phyloP scores from a whole-genome alignment of 2,888 invertebrate genomes.

The Tetanocera ferruginea region DNA sequence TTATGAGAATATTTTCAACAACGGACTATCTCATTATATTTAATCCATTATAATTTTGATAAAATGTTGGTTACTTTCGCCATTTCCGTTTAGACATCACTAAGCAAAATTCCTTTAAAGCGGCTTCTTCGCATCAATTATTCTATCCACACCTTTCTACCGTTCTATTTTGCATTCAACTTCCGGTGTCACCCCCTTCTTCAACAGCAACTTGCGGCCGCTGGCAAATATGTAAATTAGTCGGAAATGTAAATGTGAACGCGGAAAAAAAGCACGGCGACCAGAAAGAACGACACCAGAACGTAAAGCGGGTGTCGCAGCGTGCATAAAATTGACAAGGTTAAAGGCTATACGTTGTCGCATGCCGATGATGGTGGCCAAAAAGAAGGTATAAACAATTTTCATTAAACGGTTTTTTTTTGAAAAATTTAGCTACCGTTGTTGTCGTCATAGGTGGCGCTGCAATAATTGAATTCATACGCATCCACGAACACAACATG shows the following conservation, averaged over 20 bases:
- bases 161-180: not conserved
- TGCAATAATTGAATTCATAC: slow-evolving; percentile 68
- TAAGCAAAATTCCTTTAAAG: not conserved
- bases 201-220: slow-evolving; percentile 23
- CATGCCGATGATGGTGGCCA: slow-evolving; percentile 27
- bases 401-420: slow-evolving; percentile 51
- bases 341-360: slow-evolving; percentile 45
- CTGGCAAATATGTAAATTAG: slow-evolving; percentile 64
- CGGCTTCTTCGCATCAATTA: not conserved
- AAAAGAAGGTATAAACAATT: slow-evolving; percentile 47
- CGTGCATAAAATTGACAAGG: slow-evolving; percentile 65
- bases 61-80: not conserved
- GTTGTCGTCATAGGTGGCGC: slow-evolving; percentile 58
- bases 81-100: not conserved
- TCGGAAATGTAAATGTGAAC: slow-evolving; percentile 59
- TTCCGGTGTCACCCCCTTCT: slow-evolving; percentile 13
- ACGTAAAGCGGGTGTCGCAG: slow-evolving; percentile 31
- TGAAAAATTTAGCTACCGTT: slow-evolving; percentile 40
- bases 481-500: slow-evolving; percentile 60
- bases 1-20: no score
- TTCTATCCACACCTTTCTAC: not conserved
- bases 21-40: no score
- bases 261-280: slow-evolving; percentile 41
- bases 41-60: no score
- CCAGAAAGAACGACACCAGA: slow-evolving; percentile 33